Percentiles rank a stretch among this genome's conserved stretches.
These are phyloP conservation scores for Corynorhinus townsendii DNA, from an alignment of 2,113 vertebrate species.

Conservation along the genomic window DNA sequence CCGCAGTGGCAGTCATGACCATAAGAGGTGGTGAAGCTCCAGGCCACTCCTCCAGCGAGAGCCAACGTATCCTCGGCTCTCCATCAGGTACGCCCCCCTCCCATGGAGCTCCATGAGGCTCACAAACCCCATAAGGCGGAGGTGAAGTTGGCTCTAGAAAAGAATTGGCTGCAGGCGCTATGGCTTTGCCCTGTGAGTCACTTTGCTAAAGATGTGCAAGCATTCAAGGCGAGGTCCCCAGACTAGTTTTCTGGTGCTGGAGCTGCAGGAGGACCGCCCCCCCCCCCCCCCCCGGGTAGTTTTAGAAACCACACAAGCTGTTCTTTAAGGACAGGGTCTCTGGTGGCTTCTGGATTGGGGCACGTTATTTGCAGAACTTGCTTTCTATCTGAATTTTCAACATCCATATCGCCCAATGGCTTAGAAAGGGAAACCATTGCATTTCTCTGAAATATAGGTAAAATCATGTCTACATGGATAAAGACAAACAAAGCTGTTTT, in stretches of 20 bases:
- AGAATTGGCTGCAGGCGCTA: slow-evolving; percentile 1
- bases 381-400: neutral
- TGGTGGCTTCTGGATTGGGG: neutral
- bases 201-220: neutral
- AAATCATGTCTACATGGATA: neutral
- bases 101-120: neutral
- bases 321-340: neutral
- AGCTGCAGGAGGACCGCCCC: neutral
- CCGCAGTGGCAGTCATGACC: neutral
- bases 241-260: neutral
- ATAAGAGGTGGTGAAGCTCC: neutral
- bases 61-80: neutral
- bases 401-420: neutral
- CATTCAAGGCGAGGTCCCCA: neutral
- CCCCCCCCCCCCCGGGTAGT: neutral
- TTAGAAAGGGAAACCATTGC: neutral
- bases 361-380: neutral
- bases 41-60: neutral
- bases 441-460: neutral
- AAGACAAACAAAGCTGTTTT: neutral
- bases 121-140: neutral
- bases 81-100: neutral
- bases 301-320: neutral
- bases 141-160: neutral
- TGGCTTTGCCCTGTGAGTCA: neutral